Evolutionary conservation across 2,113 vertebrate genomes (phyloP).

Genomic region (Jacana jacana): DNA sequence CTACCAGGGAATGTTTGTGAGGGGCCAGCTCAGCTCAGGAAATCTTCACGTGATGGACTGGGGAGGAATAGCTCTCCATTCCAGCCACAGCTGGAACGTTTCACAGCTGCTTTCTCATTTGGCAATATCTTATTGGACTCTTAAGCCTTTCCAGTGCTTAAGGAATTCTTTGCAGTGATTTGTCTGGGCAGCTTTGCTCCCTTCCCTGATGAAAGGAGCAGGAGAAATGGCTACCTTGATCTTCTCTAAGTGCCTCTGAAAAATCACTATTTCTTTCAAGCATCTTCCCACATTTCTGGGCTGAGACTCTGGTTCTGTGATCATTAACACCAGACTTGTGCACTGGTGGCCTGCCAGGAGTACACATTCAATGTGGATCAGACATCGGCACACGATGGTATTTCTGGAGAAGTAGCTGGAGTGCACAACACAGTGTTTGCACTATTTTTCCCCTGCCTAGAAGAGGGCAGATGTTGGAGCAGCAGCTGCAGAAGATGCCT

Average conservation of each 20-base stretch:
- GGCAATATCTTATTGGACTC: not conserved
- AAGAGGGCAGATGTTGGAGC: not conserved
- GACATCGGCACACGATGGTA: rapidly evolving
- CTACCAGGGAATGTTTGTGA: not conserved
- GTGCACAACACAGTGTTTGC: not conserved
- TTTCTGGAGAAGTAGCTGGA: not conserved
- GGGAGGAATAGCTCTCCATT: not conserved
- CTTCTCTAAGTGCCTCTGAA: not conserved
- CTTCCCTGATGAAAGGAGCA: not conserved
- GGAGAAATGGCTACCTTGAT: not conserved
- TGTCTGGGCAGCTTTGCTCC: not conserved
- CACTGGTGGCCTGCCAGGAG: not conserved
- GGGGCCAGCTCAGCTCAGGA: not conserved
- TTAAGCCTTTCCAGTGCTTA: not conserved
- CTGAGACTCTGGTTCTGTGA: not conserved
- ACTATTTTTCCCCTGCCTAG: not conserved
- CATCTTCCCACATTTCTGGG: not conserved
- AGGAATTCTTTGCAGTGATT: not conserved
- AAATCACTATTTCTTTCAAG: not conserved
- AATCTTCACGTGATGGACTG: not conserved
- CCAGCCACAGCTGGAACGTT: not conserved
- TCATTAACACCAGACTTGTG: not conserved
- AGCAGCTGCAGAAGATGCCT: not conserved
- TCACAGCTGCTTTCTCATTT: not conserved
- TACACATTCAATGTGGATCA: not conserved